Base-by-base conservation (phyloP, 2,113 vertebrate genomes). In the Corydoras maculifer region DNA sequence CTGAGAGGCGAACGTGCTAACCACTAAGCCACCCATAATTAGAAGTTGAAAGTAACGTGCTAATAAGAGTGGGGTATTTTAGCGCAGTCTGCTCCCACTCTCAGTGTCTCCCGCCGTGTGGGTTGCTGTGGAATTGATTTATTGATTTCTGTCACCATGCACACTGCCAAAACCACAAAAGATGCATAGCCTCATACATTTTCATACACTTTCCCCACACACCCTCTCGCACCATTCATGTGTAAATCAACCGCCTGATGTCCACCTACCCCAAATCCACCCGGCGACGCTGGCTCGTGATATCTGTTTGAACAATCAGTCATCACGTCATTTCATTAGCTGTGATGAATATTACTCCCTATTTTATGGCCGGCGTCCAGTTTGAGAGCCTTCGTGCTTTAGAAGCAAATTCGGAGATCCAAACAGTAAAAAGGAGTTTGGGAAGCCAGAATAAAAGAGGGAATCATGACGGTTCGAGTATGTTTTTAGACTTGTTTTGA, bases 401-500 rank as follows among this genome's bases (percentile, higher is more conserved):
- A 70, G 76, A 68, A 60, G 54, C 65, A 80, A 81, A 83, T 83
- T 72, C 67, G 74, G 70, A 14, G 57, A 32, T 30, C 81, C 72
- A 61, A 76, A 80, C 2, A n/a, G 54, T 80, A 75, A 61, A 82
- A 72, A 74, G 67, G 78, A 6, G 74, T 82, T 81, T 77, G 76
- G 79, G 83, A 79, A 69, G 75, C 71, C 60, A 63, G 74, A 90
- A 87, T 68, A 78, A 79, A 82, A 87, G 85, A 90, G 91, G 90
- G 90, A 86, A 87, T 88, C 84, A 89, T 89, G 86, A 90, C 89
- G 91, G 91, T 93, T 92, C 91, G 89, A 92, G 89, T 92, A 89
- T 89, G 86, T 96, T 97, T 97, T 90, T 96, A 93, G 91, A 91
- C 88, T 90, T 94, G 86, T 94, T 95, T 96, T 95, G 94, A 93